phyloP scores from a whole-genome alignment of 2,113 vertebrate species.

The Cephalopterus ornatus region DNA sequence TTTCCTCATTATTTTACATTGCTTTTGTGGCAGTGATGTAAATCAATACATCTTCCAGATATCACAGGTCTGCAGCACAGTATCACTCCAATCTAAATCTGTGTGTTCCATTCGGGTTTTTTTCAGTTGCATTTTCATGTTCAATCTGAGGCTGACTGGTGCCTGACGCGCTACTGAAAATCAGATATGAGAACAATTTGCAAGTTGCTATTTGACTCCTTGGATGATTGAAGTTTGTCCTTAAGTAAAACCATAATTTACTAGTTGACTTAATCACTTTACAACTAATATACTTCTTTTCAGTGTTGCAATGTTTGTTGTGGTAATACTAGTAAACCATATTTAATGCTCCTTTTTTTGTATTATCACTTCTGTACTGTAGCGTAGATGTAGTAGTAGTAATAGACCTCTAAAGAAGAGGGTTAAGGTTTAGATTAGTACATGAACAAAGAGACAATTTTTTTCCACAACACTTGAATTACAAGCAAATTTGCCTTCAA shows the following conservation, averaged over 20 bases:
- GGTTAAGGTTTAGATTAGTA: neutral
- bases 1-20: neutral
- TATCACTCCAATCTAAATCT: neutral
- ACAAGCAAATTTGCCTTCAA: constrained; percentile 10
- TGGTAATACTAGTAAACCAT: neutral
- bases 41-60: neutral
- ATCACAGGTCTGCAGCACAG: neutral
- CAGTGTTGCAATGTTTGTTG: neutral
- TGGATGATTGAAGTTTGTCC: neutral
- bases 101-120: neutral
- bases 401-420: neutral
- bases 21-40: neutral
- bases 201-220: neutral
- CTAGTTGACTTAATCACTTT: neutral
- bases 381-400: neutral
- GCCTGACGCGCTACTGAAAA: neutral
- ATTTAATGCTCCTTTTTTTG: neutral
- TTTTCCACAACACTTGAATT: neutral
- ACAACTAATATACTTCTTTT: neutral
- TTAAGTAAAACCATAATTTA: neutral
- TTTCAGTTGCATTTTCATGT: neutral
- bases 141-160: neutral
- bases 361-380: neutral
- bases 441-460: neutral
- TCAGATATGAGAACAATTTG: neutral